Conservation (phyloP, 2,797 vertebrate species). For the Leuciscus waleckii region DNA sequence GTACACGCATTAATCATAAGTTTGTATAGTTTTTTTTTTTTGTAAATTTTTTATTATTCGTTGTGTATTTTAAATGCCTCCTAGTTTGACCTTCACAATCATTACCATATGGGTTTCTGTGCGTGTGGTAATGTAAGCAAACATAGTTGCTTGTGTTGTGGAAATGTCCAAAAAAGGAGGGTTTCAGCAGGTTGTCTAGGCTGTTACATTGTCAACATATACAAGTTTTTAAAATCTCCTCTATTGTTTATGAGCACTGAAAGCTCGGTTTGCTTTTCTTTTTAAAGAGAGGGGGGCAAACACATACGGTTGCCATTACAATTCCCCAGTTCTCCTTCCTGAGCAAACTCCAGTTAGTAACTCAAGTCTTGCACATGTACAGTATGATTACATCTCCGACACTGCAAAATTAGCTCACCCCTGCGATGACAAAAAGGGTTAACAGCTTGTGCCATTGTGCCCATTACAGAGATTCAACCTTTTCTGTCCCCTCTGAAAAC, state of each 20-base stretch:
- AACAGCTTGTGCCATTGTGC: slow-evolving; percentile 65
- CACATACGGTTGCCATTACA: slow-evolving; percentile 76
- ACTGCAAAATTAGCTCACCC: slow-evolving; percentile 48
- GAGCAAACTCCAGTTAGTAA: slow-evolving; percentile 60
- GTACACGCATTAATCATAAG: neutral
- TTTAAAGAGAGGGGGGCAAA: slow-evolving; percentile 54
- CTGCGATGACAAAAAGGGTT: slow-evolving; percentile 65
- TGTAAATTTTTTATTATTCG: neutral
- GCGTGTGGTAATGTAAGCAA: slow-evolving; percentile 19
- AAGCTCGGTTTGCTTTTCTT: slow-evolving; percentile 71
- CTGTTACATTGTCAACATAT: slow-evolving; percentile 17
- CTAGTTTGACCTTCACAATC: slow-evolving; percentile 15
- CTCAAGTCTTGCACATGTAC: slow-evolving; percentile 57
- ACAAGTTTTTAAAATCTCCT: slow-evolving; percentile 61
- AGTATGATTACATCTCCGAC: slow-evolving; percentile 67
- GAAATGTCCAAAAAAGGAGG: slow-evolving; percentile 24
- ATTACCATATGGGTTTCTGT: slow-evolving; percentile 37
- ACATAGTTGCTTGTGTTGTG: neutral
- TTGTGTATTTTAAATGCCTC: slow-evolving; percentile 17
- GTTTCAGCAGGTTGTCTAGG: slow-evolving; percentile 31
- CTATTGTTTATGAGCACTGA: slow-evolving; percentile 67
- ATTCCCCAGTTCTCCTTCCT: slow-evolving; percentile 57
- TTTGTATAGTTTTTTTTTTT: neutral
- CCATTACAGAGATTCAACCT: slow-evolving; percentile 64
- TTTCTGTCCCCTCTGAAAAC: slow-evolving; percentile 67